These are phyloP conservation scores for Tetraneura akinire DNA, from an alignment of 1,140 invertebrate species.

Conservation along the genomic window DNA sequence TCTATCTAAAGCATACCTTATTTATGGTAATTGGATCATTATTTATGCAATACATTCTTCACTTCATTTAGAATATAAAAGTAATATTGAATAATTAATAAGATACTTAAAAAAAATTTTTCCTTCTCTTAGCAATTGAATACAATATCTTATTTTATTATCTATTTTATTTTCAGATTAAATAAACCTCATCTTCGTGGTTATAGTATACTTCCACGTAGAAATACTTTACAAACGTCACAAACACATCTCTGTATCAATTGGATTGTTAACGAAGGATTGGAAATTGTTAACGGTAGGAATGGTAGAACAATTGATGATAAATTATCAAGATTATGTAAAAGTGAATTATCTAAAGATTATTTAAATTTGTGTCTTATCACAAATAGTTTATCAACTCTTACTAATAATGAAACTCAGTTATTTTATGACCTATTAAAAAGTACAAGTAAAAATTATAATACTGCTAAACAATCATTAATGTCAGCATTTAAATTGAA, in stretches of 20 bases:
- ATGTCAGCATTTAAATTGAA: conserved; percentile 3
- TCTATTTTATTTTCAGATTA: conserved; percentile 7
- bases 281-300: conserved; percentile 24
- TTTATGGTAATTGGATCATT: too few relatives aligned
- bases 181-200: conserved; percentile 39
- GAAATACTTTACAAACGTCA: neutral
- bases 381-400: conserved; percentile 8
- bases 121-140: too few relatives aligned
- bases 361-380: neutral
- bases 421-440: conserved; percentile 38
- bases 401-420: neutral
- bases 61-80: too few relatives aligned
- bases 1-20: too few relatives aligned
- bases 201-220: conserved; percentile 33
- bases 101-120: too few relatives aligned
- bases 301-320: conserved; percentile 21
- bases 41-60: too few relatives aligned
- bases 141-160: conserved; percentile 29
- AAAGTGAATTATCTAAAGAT: neutral
- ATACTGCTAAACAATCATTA: conserved; percentile 1
- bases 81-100: too few relatives aligned
- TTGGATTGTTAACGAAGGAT: conserved; percentile 27
- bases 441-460: conserved; percentile 13
- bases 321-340: conserved; percentile 18
- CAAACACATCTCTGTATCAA: neutral